Conservation (phyloP, 2,888 invertebrate species). For the Altica lythri region DNA sequence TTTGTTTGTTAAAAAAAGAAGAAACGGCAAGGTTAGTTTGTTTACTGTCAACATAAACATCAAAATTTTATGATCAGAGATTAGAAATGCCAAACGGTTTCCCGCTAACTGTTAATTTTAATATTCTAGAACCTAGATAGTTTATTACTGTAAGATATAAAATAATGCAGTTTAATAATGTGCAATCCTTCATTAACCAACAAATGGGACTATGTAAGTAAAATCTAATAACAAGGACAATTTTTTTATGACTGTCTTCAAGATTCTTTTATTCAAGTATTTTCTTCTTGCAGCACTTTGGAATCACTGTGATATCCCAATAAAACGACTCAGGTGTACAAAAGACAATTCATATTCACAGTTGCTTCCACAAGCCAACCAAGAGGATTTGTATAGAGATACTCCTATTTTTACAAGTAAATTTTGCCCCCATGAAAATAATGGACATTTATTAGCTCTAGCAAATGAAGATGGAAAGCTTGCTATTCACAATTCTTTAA, state of each 20-base stretch:
- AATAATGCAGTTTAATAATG: conserved; percentile 28
- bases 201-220: conserved; percentile 39
- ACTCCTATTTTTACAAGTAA: conserved; percentile 82
- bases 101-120: conserved; percentile 8
- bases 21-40: no score
- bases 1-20: no score
- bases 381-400: conserved; percentile 56
- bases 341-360: conserved; percentile 69
- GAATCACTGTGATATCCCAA: conserved; percentile 66
- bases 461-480: conserved; percentile 86
- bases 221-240: no score
- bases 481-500: conserved; percentile 61
- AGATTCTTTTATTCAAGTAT: conserved; percentile 24
- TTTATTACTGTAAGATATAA: no score
- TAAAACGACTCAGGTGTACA: conserved; percentile 67
- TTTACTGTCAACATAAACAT: no score
- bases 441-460: conserved; percentile 74
- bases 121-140: no score
- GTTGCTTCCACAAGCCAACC: conserved; percentile 58
- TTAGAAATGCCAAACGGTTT: conserved; percentile 14
- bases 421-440: conserved; percentile 64
- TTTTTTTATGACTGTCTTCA: conserved; percentile 1
- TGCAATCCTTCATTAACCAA: conserved; percentile 35
- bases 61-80: no score
- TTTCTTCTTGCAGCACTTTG: conserved; percentile 61